phyloP scores from a whole-genome alignment of 2,888 invertebrate species.

The Hypomecis atomaria region DNA sequence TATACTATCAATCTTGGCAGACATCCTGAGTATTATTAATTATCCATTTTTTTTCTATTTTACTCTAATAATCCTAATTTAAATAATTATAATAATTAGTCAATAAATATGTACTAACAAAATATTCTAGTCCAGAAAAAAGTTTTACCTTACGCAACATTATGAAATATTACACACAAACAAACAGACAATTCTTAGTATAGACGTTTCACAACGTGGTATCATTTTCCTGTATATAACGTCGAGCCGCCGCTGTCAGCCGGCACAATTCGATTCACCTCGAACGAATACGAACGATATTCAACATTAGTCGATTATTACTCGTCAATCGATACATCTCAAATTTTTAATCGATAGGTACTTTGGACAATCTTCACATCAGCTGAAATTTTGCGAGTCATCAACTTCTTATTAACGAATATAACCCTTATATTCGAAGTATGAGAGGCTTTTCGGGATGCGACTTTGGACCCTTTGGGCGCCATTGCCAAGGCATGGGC shows the following conservation, averaged over 20 bases:
- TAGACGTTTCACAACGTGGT: slow-evolving; percentile 30
- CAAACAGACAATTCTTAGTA: not conserved
- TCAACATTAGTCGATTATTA: not conserved
- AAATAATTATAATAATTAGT: too few relatives aligned
- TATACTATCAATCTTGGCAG: too few relatives aligned
- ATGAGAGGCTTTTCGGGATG: slow-evolving; percentile 24
- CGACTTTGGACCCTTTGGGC: slow-evolving; percentile 16
- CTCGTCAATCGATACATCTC: not conserved
- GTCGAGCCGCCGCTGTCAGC: not conserved
- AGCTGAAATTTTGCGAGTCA: not conserved
- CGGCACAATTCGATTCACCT: slow-evolving; percentile 19
- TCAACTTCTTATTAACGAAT: slow-evolving; percentile 4
- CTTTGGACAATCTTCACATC: too few relatives aligned
- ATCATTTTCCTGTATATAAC: slow-evolving; percentile 25
- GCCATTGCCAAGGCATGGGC: slow-evolving; percentile 22
- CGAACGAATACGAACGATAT: slow-evolving; percentile 8
- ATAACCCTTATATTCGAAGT: not conserved
- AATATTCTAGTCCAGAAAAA: too few relatives aligned
- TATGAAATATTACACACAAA: slow-evolving; percentile 17
- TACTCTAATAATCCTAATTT: too few relatives aligned
- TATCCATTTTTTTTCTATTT: too few relatives aligned
- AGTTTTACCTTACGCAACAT: slow-evolving; percentile 3
- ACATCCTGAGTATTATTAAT: too few relatives aligned
- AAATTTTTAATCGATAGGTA: too few relatives aligned
- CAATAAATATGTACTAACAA: too few relatives aligned